phyloP scores from a whole-genome alignment of 2,888 invertebrate genomes.

The Tortrix viridana region DNA sequence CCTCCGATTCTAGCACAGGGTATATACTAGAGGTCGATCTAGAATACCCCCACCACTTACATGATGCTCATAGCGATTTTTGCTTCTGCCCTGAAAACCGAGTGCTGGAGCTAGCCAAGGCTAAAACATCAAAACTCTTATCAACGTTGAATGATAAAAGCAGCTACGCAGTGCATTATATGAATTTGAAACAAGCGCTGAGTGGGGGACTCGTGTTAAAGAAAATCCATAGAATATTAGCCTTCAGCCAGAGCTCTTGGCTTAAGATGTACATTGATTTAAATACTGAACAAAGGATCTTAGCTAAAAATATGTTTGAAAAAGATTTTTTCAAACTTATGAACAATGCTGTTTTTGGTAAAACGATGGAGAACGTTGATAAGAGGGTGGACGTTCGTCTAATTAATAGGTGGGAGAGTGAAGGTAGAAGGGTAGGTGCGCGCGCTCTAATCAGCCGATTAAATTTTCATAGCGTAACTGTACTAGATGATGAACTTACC shows the following conservation, averaged over 20 bases:
- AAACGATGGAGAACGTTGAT: conserved; percentile 33
- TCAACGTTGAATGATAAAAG: too few relatives aligned
- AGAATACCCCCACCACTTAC: too few relatives aligned
- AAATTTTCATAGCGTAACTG: too few relatives aligned
- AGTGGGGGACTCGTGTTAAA: conserved; percentile 18
- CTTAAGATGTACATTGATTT: conserved; percentile 35
- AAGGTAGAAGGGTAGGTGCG: not conserved
- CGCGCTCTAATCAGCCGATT: too few relatives aligned
- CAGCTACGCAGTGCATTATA: too few relatives aligned
- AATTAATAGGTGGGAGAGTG: not conserved
- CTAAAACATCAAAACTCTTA: too few relatives aligned
- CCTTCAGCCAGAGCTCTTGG: not conserved
- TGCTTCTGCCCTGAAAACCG: too few relatives aligned
- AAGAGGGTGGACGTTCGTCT: conserved; percentile 16
- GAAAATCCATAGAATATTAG: conserved; percentile 36
- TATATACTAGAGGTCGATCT: too few relatives aligned
- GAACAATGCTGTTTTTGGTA: conserved; percentile 33
- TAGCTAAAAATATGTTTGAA: conserved; percentile 17
- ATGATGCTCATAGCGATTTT: too few relatives aligned
- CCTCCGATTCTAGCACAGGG: too few relatives aligned
- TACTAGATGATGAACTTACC: too few relatives aligned
- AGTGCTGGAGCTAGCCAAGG: too few relatives aligned
- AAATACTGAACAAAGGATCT: conserved; percentile 24
- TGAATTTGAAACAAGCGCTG: conserved; percentile 45
- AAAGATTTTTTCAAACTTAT: conserved; percentile 35